Evolutionary conservation across 2,113 vertebrate genomes (phyloP), one percentile per base, ranked within the genome.

Genomic region (Arizona elegans): DNA sequence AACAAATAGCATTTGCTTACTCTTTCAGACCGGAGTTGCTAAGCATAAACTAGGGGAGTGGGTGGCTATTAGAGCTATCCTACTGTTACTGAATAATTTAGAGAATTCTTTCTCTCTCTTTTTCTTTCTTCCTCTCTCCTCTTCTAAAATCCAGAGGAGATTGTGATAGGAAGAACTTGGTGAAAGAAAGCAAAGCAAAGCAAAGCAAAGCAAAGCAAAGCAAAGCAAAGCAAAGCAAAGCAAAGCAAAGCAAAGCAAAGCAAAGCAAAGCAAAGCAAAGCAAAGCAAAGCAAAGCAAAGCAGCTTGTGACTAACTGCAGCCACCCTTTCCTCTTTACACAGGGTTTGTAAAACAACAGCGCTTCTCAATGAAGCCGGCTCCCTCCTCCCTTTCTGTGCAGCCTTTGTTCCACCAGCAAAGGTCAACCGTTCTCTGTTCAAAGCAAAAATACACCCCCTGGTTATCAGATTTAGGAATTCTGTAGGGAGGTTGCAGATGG

Each of bases 401-500:
- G 95, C 95, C 95, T 96, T 95, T 95, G 12, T 95, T 96, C 95
- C 96, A 95, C 93, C 96, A 90, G 96, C 96, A 97, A 97, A 97
- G 96, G 96, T 97, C 96, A 97, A 93, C 93, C 92, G 87, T 90
- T 91, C 95, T 95, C 95, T 95, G 96, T 95, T 96, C 95, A 96
- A 96, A 95, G 96, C 96, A 59, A 87, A 94, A 85, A 8, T 75
- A 59, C 92, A 90, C 50, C n/a, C 90, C 70, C 75, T 88, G 70
- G 91, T 96, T 96, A 97, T 96, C 96, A 97, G 96, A 93, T 96
- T 96, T 96, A 96, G 95, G 94, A 96, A 95, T 94, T 95, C 96
- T 91, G 33, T 87, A 92, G 96, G 93, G 94, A 96, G 93, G 85
- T 90, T 93, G 95, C 52, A 94, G 95, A 94, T 1, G 23, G 94